phyloP scores from a whole-genome alignment of 2,888 invertebrate genomes.

The Melitaea athalia region DNA sequence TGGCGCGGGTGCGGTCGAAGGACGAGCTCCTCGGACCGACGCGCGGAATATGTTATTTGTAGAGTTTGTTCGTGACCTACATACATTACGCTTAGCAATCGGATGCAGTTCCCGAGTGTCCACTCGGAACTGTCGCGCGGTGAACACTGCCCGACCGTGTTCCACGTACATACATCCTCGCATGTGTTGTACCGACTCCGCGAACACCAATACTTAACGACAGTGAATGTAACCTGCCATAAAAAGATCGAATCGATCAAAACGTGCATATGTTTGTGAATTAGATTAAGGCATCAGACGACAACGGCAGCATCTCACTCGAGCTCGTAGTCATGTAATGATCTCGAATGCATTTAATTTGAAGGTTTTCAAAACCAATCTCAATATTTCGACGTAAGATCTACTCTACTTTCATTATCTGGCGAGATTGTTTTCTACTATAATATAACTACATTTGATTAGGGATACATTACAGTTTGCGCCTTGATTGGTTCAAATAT shows the following conservation, averaged over 20 bases:
- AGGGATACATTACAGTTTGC: too few species aligned
- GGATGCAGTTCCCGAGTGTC: slow-evolving; percentile 28
- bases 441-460: too few species aligned
- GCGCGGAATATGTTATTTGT: slow-evolving; percentile 34
- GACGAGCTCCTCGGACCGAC: slow-evolving; percentile 29
- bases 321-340: too few species aligned
- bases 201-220: not conserved
- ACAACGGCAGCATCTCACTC: too few species aligned
- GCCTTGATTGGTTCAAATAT: too few species aligned
- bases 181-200: not conserved
- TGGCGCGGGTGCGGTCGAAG: slow-evolving; percentile 13
- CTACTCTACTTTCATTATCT: too few species aligned
- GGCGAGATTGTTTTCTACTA: too few species aligned
- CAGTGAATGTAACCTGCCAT: not conserved
- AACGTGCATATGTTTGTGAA: not conserved
- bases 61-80: slow-evolving; percentile 30
- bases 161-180: not conserved
- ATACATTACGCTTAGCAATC: slow-evolving; percentile 26
- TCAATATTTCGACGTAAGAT: too few species aligned
- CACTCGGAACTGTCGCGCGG: slow-evolving; percentile 25
- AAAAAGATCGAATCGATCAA: not conserved
- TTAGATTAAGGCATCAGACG: too few species aligned
- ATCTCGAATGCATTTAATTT: too few species aligned
- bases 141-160: not conserved
- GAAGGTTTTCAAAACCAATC: too few species aligned